Evolutionary conservation across 1,140 invertebrate species (phyloP).

Genomic region (Procambarus virginalis): DNA sequence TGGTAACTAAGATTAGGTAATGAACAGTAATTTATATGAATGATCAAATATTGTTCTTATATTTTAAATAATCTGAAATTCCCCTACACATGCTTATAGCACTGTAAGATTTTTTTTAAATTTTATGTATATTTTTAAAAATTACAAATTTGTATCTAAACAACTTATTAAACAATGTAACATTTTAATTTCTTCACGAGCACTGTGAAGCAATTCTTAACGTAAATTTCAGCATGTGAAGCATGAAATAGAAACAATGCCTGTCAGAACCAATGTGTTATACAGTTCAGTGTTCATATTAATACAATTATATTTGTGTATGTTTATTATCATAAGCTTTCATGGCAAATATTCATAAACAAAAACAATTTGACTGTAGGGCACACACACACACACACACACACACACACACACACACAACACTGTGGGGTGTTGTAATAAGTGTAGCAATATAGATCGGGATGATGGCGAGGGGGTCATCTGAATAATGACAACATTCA

Average conservation of each 20-base stretch:
- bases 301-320: background rate
- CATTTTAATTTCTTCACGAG: background rate
- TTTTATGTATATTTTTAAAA: background rate
- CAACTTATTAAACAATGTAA: background rate
- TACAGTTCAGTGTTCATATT: background rate
- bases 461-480: background rate
- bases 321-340: background rate
- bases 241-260: background rate
- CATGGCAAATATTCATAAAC: conserved; percentile 3
- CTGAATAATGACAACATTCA: conserved; percentile 20
- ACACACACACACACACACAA: background rate
- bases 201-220: background rate
- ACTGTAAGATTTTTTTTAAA: background rate
- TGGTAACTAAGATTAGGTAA: background rate
- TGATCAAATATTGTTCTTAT: background rate
- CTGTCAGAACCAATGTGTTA: background rate
- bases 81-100: background rate
- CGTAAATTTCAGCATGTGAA: background rate
- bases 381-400: background rate
- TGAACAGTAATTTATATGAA: background rate
- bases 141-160: conserved; percentile 1
- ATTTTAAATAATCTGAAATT: background rate
- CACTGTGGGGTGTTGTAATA: background rate
- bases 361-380: background rate
- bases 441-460: background rate